Conservation (phyloP, 2,797 vertebrate genomes). For the Anabas testudineus region DNA sequence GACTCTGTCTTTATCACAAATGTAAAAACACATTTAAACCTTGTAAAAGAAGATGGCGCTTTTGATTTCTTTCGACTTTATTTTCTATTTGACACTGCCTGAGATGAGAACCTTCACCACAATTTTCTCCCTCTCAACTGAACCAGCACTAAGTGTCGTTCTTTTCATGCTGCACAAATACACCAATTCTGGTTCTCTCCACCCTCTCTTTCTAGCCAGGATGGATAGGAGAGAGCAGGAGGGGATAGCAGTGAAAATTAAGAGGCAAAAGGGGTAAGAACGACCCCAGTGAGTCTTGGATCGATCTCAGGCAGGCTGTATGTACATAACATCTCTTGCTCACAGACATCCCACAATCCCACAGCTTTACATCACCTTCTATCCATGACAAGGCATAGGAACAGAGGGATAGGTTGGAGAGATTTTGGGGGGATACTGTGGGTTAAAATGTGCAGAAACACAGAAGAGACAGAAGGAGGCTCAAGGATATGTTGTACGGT, state of each 20-base stretch:
- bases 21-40: slow-evolving; percentile 35
- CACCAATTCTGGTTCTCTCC: slow-evolving; percentile 29
- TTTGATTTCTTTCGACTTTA: slow-evolving; percentile 50
- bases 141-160: background rate
- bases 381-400: slow-evolving; percentile 36
- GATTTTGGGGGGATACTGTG: slow-evolving; percentile 6
- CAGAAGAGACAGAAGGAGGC: slow-evolving; percentile 4
- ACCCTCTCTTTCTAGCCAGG: slow-evolving; percentile 33
- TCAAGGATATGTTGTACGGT: slow-evolving; percentile 43
- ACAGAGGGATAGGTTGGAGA: slow-evolving; percentile 17
- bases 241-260: slow-evolving; percentile 43
- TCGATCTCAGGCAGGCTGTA: slow-evolving; percentile 48
- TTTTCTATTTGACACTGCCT: slow-evolving; percentile 43
- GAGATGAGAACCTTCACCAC: slow-evolving; percentile 29
- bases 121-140: slow-evolving; percentile 27
- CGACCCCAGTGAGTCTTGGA: slow-evolving; percentile 12
- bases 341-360: slow-evolving; percentile 44
- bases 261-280: slow-evolving; percentile 53
- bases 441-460: slow-evolving; percentile 34
- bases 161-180: slow-evolving; percentile 47
- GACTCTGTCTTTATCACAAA: slow-evolving; percentile 12
- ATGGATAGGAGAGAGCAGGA: slow-evolving; percentile 31
- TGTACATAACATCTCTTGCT: slow-evolving; percentile 47
- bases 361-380: slow-evolving; percentile 25
- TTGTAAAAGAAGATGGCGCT: slow-evolving; percentile 15